Base-by-base conservation (phyloP, 2,797 vertebrate species). In the Diceros bicornis region DNA sequence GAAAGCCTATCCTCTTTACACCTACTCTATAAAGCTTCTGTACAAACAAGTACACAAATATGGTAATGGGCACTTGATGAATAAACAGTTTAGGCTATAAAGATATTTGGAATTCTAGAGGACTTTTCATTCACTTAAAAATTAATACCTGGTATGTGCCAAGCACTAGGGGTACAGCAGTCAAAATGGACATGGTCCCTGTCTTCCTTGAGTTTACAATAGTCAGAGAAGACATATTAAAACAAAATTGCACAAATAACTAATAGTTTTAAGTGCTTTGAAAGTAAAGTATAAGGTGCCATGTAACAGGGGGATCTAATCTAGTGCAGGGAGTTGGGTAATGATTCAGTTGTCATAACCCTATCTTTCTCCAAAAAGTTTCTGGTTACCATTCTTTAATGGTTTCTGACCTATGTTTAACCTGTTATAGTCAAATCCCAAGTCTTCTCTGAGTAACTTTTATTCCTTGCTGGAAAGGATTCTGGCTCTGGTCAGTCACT, bases 321-420 rank as follows among this genome's bases (percentile, higher is more conserved):
- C 10, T 79, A 90, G 55, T 55, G 6, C 62, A 27, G 69, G 75
- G 50, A 77, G 12, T 72, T 64, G 16, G 20, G 41, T 79, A 69
- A 90, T 92, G 34, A 89, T 50, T 91, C 34, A 3, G 6, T 78
- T 83, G 29, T 91, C 81, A 96, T 61, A 96, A 37, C 25, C 57
- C 34, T 57, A 4, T 77, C 71, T 95, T 88, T 59, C 55, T 91
- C 55, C 77, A 82, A 81, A 88, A 87, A 27, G 20, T 94, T 94
- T 89, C 66, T 68, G 37, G 41, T 71, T 92, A 68, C 21, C 21
- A 74, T 78, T 90, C 55, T 90, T 95, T 5, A 85, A 11, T 96
- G 57, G 13, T 84, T 89, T 95, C 74, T 83, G 50, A 78, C 13
- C 13, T 64, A 25, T 21, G 6, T 78, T 84, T 91, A 89, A 52